phyloP scores from a whole-genome alignment of 92 coral and sea anemone genomes.

The Parazoanthus atlanticus region DNA sequence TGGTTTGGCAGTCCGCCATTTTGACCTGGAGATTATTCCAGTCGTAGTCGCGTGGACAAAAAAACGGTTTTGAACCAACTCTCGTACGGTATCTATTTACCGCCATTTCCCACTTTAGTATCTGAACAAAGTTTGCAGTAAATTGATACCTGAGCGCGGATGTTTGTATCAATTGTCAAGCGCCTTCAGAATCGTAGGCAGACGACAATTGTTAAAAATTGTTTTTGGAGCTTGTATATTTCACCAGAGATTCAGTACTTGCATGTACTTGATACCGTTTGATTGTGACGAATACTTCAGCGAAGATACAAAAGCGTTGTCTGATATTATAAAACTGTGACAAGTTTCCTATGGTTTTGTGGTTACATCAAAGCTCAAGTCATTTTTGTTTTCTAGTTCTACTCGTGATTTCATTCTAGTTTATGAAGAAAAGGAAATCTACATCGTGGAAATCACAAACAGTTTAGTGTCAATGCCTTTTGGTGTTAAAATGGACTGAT shows the following conservation, averaged over 20 bases:
- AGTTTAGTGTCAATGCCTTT: background rate
- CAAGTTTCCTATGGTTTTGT: background rate
- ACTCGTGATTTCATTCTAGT: background rate
- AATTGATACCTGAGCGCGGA: background rate
- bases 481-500: background rate
- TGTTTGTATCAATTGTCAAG: constrained; percentile 3
- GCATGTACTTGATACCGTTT: background rate
- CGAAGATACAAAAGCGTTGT: background rate
- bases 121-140: constrained; percentile 12
- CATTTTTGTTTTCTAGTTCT: background rate
- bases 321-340: no score
- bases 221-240: constrained; percentile 31
- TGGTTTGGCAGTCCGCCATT: constrained; percentile 73
- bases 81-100: background rate
- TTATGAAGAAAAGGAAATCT: constrained; percentile 22
- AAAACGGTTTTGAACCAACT: background rate
- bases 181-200: background rate
- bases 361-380: constrained; percentile 1
- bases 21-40: constrained; percentile 13
- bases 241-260: background rate
- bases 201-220: background rate
- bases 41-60: background rate
- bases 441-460: constrained; percentile 5
- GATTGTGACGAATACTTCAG: background rate
- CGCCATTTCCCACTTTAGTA: background rate